A percentile compares a stretch with the other conserved stretches of the same genome.
These are phyloP conservation scores for Rhamnusium bicolor DNA, from an alignment of 2,888 invertebrate genomes.

Conservation along the genomic window DNA sequence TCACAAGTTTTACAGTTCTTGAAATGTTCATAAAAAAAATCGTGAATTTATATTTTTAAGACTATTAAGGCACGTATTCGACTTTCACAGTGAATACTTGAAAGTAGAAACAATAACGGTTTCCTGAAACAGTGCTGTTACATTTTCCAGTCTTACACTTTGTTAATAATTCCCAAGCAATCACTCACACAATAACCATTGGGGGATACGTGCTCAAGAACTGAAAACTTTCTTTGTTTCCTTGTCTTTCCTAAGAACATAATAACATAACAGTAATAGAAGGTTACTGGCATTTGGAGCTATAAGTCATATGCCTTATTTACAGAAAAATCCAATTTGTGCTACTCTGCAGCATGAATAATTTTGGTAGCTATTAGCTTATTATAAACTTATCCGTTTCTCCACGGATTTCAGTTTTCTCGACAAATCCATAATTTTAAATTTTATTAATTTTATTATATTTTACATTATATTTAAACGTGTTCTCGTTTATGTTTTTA, in stretches of 20 bases:
- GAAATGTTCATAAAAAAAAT: neutral
- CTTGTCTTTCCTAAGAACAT: slow-evolving; percentile 1
- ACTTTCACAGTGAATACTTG: neutral
- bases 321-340: neutral
- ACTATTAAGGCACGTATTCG: neutral
- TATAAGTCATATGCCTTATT: slow-evolving; percentile 4
- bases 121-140: neutral
- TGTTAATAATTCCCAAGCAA: slow-evolving; percentile 11
- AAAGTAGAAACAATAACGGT: neutral
- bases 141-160: neutral
- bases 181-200: slow-evolving; percentile 9
- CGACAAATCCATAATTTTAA: neutral
- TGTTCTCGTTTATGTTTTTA: too few species aligned
- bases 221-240: slow-evolving; percentile 9
- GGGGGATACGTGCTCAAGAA: slow-evolving; percentile 5
- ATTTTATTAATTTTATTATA: too few species aligned
- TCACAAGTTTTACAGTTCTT: neutral
- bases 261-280: neutral
- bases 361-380: neutral
- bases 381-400: neutral
- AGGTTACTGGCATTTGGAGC: neutral
- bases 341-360: neutral
- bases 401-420: neutral
- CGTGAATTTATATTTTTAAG: neutral
- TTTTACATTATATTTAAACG: too few species aligned